Evolutionary conservation across 2,113 vertebrate species (phyloP).

Genomic region (Hemichromis elongatus): DNA sequence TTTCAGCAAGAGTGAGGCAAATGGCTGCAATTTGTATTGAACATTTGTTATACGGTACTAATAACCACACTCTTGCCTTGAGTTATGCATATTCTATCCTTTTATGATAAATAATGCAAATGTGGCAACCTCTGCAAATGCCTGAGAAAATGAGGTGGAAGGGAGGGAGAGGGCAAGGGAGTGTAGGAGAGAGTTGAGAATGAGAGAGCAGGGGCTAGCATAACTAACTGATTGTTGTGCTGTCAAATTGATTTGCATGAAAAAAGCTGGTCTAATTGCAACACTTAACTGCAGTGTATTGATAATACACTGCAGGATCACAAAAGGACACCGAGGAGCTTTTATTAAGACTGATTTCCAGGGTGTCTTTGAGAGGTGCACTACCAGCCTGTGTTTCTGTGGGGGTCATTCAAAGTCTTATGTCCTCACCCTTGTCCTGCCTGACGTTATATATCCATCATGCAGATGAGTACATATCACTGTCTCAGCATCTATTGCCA

Average conservation of each 20-base stretch:
- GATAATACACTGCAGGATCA: slow-evolving; percentile 71
- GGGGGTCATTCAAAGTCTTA: slow-evolving; percentile 2
- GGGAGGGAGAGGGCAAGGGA: slow-evolving; percentile 41
- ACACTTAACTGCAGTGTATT: slow-evolving; percentile 73
- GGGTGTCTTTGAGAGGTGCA: slow-evolving; percentile 48
- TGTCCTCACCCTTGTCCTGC: slow-evolving; percentile 16
- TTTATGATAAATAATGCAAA: slow-evolving; percentile 78
- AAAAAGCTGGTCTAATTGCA: slow-evolving; percentile 76
- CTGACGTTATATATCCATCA: slow-evolving; percentile 45
- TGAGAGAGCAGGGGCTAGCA: slow-evolving; percentile 59
- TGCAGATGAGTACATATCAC: not conserved
- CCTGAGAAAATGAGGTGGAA: slow-evolving; percentile 60
- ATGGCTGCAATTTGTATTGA: slow-evolving; percentile 63
- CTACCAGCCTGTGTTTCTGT: slow-evolving; percentile 36
- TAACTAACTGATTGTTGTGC: slow-evolving; percentile 77
- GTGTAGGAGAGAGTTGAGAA: slow-evolving; percentile 27
- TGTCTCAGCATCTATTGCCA: slow-evolving; percentile 15
- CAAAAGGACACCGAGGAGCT: slow-evolving; percentile 60
- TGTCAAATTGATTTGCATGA: slow-evolving; percentile 78
- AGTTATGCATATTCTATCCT: slow-evolving; percentile 59
- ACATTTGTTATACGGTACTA: slow-evolving; percentile 65
- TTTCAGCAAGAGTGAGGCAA: slow-evolving; percentile 32
- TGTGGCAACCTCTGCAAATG: slow-evolving; percentile 70
- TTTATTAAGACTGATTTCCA: slow-evolving; percentile 65
- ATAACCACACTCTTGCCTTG: slow-evolving; percentile 53